Base-by-base conservation (phyloP, 2,797 vertebrate species). In the Xerus rutilus region DNA sequence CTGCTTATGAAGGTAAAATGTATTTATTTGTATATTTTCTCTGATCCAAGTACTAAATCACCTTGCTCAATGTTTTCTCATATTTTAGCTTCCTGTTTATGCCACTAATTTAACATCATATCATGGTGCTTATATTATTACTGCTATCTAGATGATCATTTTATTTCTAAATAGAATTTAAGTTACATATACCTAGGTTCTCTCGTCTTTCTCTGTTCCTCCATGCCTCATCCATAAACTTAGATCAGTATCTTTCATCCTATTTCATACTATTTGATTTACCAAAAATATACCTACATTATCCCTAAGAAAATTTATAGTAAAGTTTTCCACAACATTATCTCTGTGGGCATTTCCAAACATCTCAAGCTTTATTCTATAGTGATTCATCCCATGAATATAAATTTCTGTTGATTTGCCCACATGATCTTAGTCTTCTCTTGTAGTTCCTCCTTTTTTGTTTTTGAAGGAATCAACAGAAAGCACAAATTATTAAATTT, bases 11-110 rank as follows among this genome's bases (percentile, higher is more conserved):
- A 52, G 82, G n/a, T 91, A 94, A 67, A 91, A 79, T 59, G 45
- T 39, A 69, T 32, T 93, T 77, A 47, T 77, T 49, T 77, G 3
- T 88, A 1, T 91, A 72, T 93, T 96, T 95, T 70, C 59, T 89
- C 49, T 89, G 28, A 39, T 35, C 49, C 15, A 21, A 8, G 43
- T 82, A 52, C 9, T 82, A 39, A 92, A 43, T 86, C 32, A 86
- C 43, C 43, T 86, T 91, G 28, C 62, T 86, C 62, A 76, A 73
- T 64, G 20, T 62, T 54, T 54, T 76, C 15, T 54, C 35, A 13
- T 67, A 39, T 76, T 20, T 39, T 89, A 62, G 32, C 23, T 82
- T 76, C 59, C 23, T 73, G 28, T 85, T 84, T 49, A 52, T 93
- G 30, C 28, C n/a, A 25, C 64, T 72, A 25, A 82, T 67, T 93